Evolutionary conservation across 2,888 invertebrate genomes (phyloP).

Genomic region (Nomada lathburiana): DNA sequence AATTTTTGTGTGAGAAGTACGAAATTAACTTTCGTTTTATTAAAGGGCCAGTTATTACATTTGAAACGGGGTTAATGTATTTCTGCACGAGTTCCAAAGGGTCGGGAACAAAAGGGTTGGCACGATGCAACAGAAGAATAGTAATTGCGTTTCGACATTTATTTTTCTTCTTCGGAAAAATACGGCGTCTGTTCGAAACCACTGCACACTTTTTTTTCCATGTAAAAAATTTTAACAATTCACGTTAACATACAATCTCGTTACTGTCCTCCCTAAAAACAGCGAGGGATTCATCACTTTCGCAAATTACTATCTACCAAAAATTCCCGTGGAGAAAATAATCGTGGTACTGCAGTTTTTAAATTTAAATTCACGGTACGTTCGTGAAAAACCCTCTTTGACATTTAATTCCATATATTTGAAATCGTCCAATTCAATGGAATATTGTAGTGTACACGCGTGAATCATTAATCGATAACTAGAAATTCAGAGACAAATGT

Average conservation of each 20-base stretch:
- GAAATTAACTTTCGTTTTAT: not conserved
- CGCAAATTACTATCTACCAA: not conserved
- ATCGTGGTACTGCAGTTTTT: no score
- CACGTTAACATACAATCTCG: not conserved
- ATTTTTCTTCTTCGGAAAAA: not conserved
- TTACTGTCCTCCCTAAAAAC: no score
- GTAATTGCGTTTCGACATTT: not conserved
- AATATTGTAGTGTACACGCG: no score
- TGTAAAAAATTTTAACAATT: not conserved
- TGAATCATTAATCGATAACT: no score
- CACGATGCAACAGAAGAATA: not conserved
- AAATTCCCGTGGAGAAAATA: no score
- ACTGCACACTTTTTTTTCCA: not conserved
- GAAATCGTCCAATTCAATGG: no score
- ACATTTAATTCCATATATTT: no score
- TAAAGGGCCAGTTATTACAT: slow-evolving; percentile 12
- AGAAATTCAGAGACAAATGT: no score
- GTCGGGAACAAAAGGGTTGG: not conserved
- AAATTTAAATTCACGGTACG: no score
- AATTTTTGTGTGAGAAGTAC: not conserved
- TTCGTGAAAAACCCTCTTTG: no score
- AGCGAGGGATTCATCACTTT: not conserved
- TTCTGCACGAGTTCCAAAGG: not conserved
- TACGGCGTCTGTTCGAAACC: not conserved
- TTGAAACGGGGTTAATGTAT: not conserved